Evolutionary conservation across 2,113 vertebrate species (phyloP).

Genomic region (crab-eating macaque (Macaca fascicularis)): DNA sequence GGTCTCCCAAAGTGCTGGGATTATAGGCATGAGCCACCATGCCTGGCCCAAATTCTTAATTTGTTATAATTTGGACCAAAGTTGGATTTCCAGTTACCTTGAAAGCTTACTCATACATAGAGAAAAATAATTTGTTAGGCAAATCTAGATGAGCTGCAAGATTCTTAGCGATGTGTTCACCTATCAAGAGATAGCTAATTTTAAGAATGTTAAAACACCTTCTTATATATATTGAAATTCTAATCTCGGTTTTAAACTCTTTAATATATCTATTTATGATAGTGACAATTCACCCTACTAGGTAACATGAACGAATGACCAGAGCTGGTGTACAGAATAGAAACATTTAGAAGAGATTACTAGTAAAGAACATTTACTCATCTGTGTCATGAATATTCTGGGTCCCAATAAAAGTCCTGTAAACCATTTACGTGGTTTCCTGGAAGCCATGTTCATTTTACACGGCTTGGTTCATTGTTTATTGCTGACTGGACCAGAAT

Average conservation of each 20-base stretch:
- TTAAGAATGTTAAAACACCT: neutral
- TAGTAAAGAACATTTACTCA: neutral
- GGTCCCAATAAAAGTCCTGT: neutral
- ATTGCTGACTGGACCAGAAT: neutral
- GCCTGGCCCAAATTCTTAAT: neutral
- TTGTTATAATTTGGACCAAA: slow-evolving; percentile 19
- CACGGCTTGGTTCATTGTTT: neutral
- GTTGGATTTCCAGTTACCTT: neutral
- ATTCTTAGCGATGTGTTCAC: neutral
- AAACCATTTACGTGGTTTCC: neutral
- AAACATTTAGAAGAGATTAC: neutral
- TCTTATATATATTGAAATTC: slow-evolving; percentile 37
- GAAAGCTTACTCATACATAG: neutral
- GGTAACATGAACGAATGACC: neutral
- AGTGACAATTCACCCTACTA: neutral
- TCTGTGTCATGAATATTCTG: neutral
- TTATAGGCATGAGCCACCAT: too few species aligned
- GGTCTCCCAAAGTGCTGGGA: too few species aligned
- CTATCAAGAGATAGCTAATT: neutral
- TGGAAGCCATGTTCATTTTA: neutral
- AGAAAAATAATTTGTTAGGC: neutral
- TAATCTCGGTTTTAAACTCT: neutral
- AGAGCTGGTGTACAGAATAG: neutral
- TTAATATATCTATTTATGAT: slow-evolving; percentile 5
- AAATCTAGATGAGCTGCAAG: neutral